Evolutionary conservation across 1,140 invertebrate species (phyloP).

Genomic region (Maniola jurtina): DNA sequence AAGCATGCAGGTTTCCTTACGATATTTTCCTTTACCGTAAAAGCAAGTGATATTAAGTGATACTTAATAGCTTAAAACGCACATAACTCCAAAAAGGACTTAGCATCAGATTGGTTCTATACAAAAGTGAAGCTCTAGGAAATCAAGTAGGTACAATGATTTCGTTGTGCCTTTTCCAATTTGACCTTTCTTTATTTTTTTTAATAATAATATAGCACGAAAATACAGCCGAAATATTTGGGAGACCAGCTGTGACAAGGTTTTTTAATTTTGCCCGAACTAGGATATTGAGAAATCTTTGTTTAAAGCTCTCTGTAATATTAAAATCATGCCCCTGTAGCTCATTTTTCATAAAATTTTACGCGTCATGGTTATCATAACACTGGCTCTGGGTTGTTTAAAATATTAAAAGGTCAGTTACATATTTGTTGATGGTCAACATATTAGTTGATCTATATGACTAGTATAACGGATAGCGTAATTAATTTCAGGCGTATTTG

Average conservation of each 20-base stretch:
- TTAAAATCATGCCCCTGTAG: slow-evolving; percentile 14
- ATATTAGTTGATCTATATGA: not conserved
- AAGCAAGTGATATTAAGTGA: too few relatives aligned
- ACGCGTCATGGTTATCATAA: slow-evolving; percentile 19
- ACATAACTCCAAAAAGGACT: too few relatives aligned
- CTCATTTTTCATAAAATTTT: slow-evolving; percentile 20
- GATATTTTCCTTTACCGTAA: too few relatives aligned
- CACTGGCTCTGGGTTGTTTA: not conserved
- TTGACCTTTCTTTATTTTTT: not conserved
- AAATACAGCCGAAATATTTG: slow-evolving; percentile 11
- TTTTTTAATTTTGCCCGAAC: slow-evolving; percentile 18
- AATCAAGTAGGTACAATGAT: too few relatives aligned
- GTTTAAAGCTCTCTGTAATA: slow-evolving; percentile 15
- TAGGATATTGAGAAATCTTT: slow-evolving; percentile 24
- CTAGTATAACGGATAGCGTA: not conserved
- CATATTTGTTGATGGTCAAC: too few relatives aligned
- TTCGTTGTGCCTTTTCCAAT: not conserved
- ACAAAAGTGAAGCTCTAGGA: too few relatives aligned
- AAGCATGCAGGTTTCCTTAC: too few relatives aligned
- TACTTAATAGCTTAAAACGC: too few relatives aligned
- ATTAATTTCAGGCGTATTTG: not conserved
- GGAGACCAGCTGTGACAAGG: slow-evolving; percentile 10
- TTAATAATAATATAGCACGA: not conserved
- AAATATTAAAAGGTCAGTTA: slow-evolving; percentile 3
- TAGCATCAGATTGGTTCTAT: not conserved